phyloP scores from a whole-genome alignment of 2,797 vertebrate species.

The Knipowitschia caucasica region DNA sequence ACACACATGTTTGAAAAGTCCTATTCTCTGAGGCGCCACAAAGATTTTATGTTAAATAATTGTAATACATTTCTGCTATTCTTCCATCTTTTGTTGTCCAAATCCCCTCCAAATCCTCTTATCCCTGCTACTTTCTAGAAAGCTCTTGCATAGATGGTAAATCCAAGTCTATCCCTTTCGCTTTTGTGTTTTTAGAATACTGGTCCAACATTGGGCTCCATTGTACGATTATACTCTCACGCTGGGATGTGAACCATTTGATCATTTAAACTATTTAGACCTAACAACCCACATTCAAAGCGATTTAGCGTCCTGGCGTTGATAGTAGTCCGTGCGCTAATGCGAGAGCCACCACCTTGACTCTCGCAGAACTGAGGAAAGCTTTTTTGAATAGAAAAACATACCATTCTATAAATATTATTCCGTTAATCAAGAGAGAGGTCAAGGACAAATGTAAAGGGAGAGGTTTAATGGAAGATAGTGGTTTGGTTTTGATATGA shows the following conservation, averaged over 20 bases:
- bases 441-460: conserved; percentile 42
- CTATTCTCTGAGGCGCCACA: conserved; percentile 20
- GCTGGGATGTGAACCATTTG: conserved; percentile 23
- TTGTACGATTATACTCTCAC: conserved; percentile 33
- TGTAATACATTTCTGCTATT: conserved; percentile 46
- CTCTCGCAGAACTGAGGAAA: conserved; percentile 33
- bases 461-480: conserved; percentile 13
- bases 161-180: conserved; percentile 31
- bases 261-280: conserved; percentile 14
- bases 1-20: conserved; percentile 17
- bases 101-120: conserved; percentile 67
- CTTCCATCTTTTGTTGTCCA: conserved; percentile 56
- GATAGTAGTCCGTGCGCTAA: conserved; percentile 3
- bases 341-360: conserved; percentile 36
- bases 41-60: conserved; percentile 47
- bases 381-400: conserved; percentile 25
- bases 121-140: conserved; percentile 45
- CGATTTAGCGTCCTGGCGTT: neutral
- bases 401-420: conserved; percentile 31
- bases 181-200: conserved; percentile 45
- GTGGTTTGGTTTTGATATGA: neutral
- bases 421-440: conserved; percentile 34
- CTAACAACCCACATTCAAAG: conserved; percentile 22
- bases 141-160: conserved; percentile 41
- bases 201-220: conserved; percentile 36